These are phyloP conservation scores for Campopleginae sp. DNA, from an alignment of 2,888 invertebrate genomes.

Conservation along the genomic window DNA sequence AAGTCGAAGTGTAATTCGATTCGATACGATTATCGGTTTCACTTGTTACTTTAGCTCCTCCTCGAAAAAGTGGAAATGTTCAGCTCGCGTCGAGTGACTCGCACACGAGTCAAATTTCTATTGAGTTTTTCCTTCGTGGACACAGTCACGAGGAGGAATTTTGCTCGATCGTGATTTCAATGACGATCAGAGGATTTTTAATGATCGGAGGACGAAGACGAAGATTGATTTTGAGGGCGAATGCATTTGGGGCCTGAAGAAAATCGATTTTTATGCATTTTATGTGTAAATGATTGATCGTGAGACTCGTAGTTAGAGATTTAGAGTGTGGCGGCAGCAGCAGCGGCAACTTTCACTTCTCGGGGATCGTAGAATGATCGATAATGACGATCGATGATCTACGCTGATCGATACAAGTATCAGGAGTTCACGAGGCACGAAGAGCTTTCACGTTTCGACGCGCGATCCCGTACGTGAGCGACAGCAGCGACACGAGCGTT, in stretches of 20 bases:
- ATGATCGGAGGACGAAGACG: background rate
- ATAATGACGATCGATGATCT: conserved; percentile 83
- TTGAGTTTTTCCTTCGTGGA: background rate
- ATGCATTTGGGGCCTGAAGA: background rate
- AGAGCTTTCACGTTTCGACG: conserved; percentile 70
- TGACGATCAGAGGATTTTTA: too few species aligned
- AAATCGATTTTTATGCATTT: background rate
- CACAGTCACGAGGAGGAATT: background rate
- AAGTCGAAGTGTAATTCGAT: conserved; percentile 26
- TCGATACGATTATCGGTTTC: conserved; percentile 34
- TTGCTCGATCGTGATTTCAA: too few species aligned
- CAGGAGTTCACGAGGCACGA: conserved; percentile 77
- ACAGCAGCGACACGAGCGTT: conserved; percentile 32
- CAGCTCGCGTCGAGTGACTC: too few species aligned
- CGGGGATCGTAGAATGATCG: conserved; percentile 75
- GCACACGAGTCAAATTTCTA: background rate
- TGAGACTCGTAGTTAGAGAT: background rate
- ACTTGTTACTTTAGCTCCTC: background rate
- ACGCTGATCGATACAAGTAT: conserved; percentile 80
- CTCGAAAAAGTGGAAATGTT: background rate
- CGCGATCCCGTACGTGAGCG: conserved; percentile 3
- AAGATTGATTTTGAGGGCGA: background rate
- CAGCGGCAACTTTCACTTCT: conserved; percentile 12
- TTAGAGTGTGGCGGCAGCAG: background rate
- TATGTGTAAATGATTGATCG: conserved; percentile 12